Percentiles rank a stretch among this genome's conserved stretches.
phyloP scores from a whole-genome alignment of 2,888 invertebrate genomes.

The Pseudolycoriella hygida region DNA sequence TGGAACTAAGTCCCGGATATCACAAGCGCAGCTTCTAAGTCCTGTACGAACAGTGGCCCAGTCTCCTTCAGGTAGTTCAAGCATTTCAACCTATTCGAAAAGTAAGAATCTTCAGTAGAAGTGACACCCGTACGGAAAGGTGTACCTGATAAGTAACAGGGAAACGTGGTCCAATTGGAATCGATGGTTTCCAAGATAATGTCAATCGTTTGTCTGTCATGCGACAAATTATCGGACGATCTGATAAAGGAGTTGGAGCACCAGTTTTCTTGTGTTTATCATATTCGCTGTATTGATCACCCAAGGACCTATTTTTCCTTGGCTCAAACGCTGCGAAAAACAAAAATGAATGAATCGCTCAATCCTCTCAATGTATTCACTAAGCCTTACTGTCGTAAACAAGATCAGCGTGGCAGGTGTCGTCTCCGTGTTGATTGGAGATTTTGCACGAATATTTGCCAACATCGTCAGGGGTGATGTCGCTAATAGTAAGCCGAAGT shows the following conservation, averaged over 20 bases:
- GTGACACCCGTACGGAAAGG: too few relatives aligned
- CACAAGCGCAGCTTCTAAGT: conserved; percentile 75
- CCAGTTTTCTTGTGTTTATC: conserved; percentile 70
- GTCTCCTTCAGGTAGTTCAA: conserved; percentile 77
- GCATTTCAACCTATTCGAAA: conserved; percentile 70
- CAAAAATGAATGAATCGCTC: neutral
- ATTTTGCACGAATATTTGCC: conserved; percentile 72
- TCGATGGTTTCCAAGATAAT: conserved; percentile 85
- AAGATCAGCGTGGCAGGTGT: conserved; percentile 58
- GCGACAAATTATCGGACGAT: conserved; percentile 79
- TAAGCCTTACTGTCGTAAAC: conserved; percentile 63
- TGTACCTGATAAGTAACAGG: conserved; percentile 80
- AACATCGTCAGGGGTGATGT: conserved; percentile 62
- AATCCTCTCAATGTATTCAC: too few relatives aligned
- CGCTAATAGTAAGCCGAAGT: conserved; percentile 60
- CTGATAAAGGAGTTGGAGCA: conserved; percentile 71
- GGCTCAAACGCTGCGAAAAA: conserved; percentile 41
- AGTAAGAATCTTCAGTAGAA: too few relatives aligned
- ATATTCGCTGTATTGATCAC: conserved; percentile 68
- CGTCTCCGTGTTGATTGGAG: conserved; percentile 71
- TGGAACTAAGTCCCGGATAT: conserved; percentile 76
- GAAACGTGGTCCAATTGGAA: conserved; percentile 68
- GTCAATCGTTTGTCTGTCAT: conserved; percentile 82
- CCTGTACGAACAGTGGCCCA: conserved; percentile 81
- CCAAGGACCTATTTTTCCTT: conserved; percentile 43